Percentiles rank a stretch among this genome's conserved stretches.
Evolutionary conservation across 2,888 invertebrate species (phyloP).

Genomic region (Ectemnius continuus): DNA sequence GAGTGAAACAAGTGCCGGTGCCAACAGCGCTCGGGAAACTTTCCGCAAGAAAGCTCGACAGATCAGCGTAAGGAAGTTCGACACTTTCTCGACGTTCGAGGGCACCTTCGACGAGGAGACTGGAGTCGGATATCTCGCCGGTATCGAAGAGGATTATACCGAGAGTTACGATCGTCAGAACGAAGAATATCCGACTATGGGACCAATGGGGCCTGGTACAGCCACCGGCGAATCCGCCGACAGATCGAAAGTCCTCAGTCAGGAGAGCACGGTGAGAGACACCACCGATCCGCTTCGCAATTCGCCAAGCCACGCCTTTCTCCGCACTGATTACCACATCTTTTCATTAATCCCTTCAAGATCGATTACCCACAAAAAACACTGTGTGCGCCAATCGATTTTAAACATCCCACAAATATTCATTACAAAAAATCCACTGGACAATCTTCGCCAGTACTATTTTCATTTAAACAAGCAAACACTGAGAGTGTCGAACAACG

Average conservation of each 20-base stretch:
- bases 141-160: conserved; percentile 66
- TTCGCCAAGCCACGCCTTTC: too few species aligned
- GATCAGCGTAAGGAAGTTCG: conserved; percentile 72
- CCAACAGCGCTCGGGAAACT: not conserved
- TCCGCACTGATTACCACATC: too few species aligned
- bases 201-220: conserved; percentile 38
- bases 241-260: conserved; percentile 61
- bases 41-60: conserved; percentile 58
- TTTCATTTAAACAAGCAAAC: too few species aligned
- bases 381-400: too few species aligned
- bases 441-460: too few species aligned
- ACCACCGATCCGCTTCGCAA: not conserved
- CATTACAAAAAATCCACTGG: too few species aligned
- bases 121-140: conserved; percentile 68
- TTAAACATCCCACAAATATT: too few species aligned
- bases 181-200: conserved; percentile 53
- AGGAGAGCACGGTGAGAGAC: conserved; percentile 69
- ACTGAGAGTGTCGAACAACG: too few species aligned
- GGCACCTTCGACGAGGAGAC: conserved; percentile 73
- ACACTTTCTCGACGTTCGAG: conserved; percentile 73
- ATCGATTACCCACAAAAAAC: too few species aligned
- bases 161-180: conserved; percentile 57
- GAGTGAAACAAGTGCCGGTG: not conserved
- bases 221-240: conserved; percentile 54
- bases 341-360: too few species aligned